Evolutionary conservation across 2,113 vertebrate genomes (phyloP).

Genomic region (Daboia siamensis): DNA sequence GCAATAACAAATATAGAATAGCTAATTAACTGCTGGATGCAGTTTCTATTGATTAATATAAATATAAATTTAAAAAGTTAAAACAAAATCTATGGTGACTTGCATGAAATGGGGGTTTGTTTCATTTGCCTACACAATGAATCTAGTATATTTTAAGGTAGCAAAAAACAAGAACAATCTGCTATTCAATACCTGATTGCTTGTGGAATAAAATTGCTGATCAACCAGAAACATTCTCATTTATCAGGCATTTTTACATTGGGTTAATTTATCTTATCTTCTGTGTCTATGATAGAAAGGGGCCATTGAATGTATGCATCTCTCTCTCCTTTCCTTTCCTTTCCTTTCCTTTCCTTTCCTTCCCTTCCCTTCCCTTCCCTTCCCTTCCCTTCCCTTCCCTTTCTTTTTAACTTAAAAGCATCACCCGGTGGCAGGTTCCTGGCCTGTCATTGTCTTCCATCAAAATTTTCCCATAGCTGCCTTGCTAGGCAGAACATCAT

Average conservation of each 20-base stretch:
- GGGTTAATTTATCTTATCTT: background rate
- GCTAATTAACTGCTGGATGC: background rate
- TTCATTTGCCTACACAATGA: conserved; percentile 37
- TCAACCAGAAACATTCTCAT: background rate
- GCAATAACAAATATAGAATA: background rate
- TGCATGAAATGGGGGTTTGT: background rate
- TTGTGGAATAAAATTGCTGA: background rate
- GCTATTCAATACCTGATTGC: background rate
- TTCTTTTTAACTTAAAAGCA: background rate
- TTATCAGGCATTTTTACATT: background rate
- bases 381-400: background rate
- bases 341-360: background rate
- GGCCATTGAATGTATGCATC: background rate
- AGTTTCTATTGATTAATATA: background rate
- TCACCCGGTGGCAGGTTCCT: background rate
- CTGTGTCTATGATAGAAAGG: background rate
- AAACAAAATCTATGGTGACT: background rate
- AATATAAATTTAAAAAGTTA: background rate
- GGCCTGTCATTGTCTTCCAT: background rate
- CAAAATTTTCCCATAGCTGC: background rate
- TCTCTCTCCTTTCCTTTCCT: background rate
- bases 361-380: too few species aligned
- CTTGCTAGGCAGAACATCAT: background rate
- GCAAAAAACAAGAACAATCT: background rate
- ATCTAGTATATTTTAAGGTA: conserved; percentile 21